Base-by-base conservation (phyloP, 2,888 invertebrate species). In the Merodon equestris region DNA sequence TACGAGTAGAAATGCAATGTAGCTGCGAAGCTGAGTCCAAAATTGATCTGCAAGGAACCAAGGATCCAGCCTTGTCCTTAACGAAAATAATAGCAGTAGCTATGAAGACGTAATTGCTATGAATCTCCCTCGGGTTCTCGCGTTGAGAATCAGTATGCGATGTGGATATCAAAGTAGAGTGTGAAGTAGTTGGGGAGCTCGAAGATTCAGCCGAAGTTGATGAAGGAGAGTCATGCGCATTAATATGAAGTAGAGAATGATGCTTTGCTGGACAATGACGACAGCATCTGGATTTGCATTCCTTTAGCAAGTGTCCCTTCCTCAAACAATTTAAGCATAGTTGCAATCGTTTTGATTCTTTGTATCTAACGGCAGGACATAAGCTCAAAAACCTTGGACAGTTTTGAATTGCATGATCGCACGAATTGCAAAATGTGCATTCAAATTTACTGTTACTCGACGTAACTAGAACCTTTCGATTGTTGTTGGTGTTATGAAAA, bases 21-120 rank as follows among this genome's bases (percentile, higher is more conserved):
- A 53, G 19, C 45, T 51, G 54, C 17, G 45, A 54, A 36, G 53
- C 54, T 13, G 53, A 53, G 12, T 54, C 45, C n/a, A 64, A 45
- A 36, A 64, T 45, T 44, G 45, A 34, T 38, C 54, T 45, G 18
- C 45, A 45, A 1, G 45, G 54, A 13, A 64, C 13, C 1, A 54
- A 17, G 9, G 38, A 15, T 27, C 36, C 45, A 27, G 47, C 64
- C 45, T 15, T 9, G 18, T 64, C 50, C 9, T 53, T 64, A 15
- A 53, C 40, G 1, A 53, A 17, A 18, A 53, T 45, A 1, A 64
- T 27, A 12, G 45, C 53, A 10, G 53, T 54, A 5, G 54, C 64
- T 18, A 53, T 42, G 18, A 61, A 36, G 36, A 61, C 50, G 14
- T 40, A 27, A 27, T 7, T 27, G 27, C 27, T 27, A 27, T 27